Conservation (phyloP, 2,113 vertebrate species). For the Fulica atra region DNA sequence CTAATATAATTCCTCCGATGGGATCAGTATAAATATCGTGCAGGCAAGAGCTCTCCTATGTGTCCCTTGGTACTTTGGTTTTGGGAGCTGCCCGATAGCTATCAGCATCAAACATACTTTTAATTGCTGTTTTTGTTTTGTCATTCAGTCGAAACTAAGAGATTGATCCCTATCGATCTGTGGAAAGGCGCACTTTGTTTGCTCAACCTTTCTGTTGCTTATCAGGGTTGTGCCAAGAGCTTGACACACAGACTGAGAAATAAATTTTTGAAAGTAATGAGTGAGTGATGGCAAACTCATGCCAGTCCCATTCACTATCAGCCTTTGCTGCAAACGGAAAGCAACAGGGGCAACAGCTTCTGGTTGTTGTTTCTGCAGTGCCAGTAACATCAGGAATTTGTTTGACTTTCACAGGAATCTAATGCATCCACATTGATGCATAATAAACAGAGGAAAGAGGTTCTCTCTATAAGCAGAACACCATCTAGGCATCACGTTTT, state of each 20-base stretch:
- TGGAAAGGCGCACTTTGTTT: neutral
- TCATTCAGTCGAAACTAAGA: neutral
- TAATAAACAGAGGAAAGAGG: neutral
- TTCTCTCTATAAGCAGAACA: neutral
- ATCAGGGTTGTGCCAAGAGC: neutral
- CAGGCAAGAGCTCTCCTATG: neutral
- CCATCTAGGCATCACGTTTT: neutral
- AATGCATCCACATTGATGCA: neutral
- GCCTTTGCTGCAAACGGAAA: neutral
- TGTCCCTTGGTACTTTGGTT: neutral
- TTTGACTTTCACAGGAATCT: neutral
- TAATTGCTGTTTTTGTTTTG: constrained; percentile 36
- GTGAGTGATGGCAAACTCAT: neutral
- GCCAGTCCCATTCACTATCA: neutral
- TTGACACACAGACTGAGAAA: constrained; percentile 2
- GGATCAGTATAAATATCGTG: neutral
- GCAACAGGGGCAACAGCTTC: neutral
- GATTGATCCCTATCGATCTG: constrained; percentile 28
- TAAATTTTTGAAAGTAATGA: constrained; percentile 19
- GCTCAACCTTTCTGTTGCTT: neutral
- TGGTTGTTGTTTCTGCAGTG: neutral
- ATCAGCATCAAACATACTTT: neutral
- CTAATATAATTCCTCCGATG: neutral
- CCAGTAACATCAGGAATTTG: neutral
- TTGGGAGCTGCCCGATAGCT: neutral